A percentile compares a stretch with the other conserved stretches of the same genome.
These are phyloP conservation scores for Microtus pennsylvanicus DNA, from an alignment of 2,113 vertebrate species.

Conservation along the genomic window DNA sequence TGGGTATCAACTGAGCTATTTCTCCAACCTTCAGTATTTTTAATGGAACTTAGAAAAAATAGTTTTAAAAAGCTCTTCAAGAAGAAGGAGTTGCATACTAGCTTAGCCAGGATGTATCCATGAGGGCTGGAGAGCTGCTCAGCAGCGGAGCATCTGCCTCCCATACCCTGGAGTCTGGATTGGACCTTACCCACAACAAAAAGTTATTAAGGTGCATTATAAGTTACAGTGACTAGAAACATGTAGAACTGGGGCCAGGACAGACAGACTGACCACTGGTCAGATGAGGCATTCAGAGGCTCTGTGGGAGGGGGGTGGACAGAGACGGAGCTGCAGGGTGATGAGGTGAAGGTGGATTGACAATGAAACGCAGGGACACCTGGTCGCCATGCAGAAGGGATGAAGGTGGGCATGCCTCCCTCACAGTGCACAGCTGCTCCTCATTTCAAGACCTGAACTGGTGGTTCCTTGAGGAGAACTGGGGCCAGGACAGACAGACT, in stretches of 20 bases:
- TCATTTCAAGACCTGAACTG: not conserved
- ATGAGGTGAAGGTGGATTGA: not conserved
- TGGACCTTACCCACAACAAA: not conserved
- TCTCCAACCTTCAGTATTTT: not conserved
- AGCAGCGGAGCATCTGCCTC: not conserved
- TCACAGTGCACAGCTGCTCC: not conserved
- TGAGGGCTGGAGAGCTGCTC: not conserved
- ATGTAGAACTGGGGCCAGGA: fast-evolving
- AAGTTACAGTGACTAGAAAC: not conserved
- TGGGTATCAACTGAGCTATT: not conserved
- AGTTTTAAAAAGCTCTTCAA: not conserved
- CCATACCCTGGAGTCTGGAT: not conserved
- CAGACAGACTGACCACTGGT: not conserved
- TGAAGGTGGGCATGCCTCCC: no score
- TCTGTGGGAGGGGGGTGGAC: fast-evolving
- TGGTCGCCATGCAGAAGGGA: fast-evolving
- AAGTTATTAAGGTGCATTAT: not conserved
- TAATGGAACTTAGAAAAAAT: not conserved
- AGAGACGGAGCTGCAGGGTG: fast-evolving
- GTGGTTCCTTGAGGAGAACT: not conserved
- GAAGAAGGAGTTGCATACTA: not conserved
- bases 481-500: no score
- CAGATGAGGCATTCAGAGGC: not conserved
- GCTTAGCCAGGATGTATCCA: not conserved
- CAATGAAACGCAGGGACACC: fast-evolving